Base-by-base conservation (phyloP, 1,140 invertebrate species). In the Pissodes strobi region DNA sequence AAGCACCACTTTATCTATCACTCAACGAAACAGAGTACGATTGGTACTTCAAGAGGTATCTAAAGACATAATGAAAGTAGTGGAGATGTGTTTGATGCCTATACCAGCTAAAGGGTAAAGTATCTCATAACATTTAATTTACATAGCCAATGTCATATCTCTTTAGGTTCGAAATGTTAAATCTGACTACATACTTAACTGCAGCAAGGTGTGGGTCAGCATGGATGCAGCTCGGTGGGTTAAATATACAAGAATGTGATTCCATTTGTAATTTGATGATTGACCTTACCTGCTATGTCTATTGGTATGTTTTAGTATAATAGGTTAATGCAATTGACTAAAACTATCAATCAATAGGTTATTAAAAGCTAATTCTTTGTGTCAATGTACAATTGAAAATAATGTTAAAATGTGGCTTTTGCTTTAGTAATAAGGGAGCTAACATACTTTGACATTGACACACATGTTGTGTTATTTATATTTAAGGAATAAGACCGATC, bases 151-250 rank as follows among this genome's bases (percentile, higher is more conserved):
- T 27, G 25, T 27, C 9, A 27, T 27, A 27, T 27, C 9, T 9
- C 25, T 70, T 63, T 58, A 75, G 74, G 1, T 79, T 74, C 66
- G 66, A 72, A 66, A 75, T 75, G 64, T 51, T 64, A 8, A 77
- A 78, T 71, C 68, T 78, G 67, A 83, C 70, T 64, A 85, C 81
- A 25, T 81, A 82, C 72, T 74, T 78, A 34, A 75, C 81, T 49
- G 81, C 84, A 1, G 76, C 86, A 0, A 84, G 84, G 70, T 88
- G 86, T 73, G 83, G 86, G 13, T 80, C 79, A 23, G 82, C 84
- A 17, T 90, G 88, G 88, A 80, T 88, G 4, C 82, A 85, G 57
- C 80, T 77, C 27, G 76, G 74, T 3, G 73, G 73, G 21, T 62
- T 79, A 48, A 71, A 71, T 55, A 74, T 79, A 8, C 69, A 73